Conservation (phyloP, 1,140 invertebrate genomes). For the Aleiodes sp. region DNA sequence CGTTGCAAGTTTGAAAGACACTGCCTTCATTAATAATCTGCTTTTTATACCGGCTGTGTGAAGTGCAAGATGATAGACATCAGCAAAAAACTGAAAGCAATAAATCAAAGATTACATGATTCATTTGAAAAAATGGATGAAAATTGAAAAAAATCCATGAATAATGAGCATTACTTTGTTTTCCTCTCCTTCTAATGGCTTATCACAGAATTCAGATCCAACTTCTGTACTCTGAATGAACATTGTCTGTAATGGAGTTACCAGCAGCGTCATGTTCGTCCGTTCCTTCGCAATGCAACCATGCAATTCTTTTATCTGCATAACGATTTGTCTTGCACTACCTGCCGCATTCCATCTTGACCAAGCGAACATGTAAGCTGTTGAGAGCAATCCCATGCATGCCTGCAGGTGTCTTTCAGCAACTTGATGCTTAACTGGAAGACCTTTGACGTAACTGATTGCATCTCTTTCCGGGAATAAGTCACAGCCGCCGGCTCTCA, state of each 20-base stretch:
- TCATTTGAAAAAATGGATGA: background rate
- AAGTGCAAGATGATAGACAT: slow-evolving; percentile 71
- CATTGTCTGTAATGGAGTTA: slow-evolving; percentile 71
- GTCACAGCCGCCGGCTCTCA: slow-evolving; percentile 81
- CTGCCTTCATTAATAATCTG: slow-evolving; percentile 51
- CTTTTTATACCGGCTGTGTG: slow-evolving; percentile 60
- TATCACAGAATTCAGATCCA: slow-evolving; percentile 71
- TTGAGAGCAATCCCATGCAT: slow-evolving; percentile 82
- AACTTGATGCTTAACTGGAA: slow-evolving; percentile 77
- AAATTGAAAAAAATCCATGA: no score
- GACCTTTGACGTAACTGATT: slow-evolving; percentile 81
- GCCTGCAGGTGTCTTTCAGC: slow-evolving; percentile 83
- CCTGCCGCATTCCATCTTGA: slow-evolving; percentile 82
- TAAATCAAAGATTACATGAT: no score
- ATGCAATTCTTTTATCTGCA: slow-evolving; percentile 77
- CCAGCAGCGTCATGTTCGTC: slow-evolving; percentile 69
- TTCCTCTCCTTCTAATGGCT: slow-evolving; percentile 68
- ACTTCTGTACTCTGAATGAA: slow-evolving; percentile 78
- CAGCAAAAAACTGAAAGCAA: slow-evolving; percentile 74
- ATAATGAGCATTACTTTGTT: slow-evolving; percentile 62
- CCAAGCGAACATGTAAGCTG: slow-evolving; percentile 85
- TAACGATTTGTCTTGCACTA: slow-evolving; percentile 74
- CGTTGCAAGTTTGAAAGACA: slow-evolving; percentile 56
- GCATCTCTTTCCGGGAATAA: slow-evolving; percentile 90
- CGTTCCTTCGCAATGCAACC: slow-evolving; percentile 65